phyloP scores from a whole-genome alignment of 2,797 vertebrate genomes.

The Propithecus deckenii region DNA sequence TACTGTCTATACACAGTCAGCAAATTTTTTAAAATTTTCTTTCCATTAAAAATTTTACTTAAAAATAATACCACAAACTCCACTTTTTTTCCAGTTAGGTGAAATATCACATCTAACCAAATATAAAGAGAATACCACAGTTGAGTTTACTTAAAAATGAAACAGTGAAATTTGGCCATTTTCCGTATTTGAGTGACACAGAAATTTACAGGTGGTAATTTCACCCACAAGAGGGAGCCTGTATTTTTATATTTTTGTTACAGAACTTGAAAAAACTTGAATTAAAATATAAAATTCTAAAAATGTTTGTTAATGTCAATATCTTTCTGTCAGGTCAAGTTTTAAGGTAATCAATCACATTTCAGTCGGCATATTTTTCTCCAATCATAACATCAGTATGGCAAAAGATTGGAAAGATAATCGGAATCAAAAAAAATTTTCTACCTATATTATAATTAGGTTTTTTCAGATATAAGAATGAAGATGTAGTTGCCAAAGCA shows the following conservation, averaged over 20 bases:
- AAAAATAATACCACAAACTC: not conserved
- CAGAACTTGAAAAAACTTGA: constrained; percentile 29
- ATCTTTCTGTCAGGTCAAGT: not conserved
- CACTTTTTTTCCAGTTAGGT: not conserved
- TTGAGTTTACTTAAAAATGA: not conserved
- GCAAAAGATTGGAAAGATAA: not conserved
- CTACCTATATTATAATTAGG: not conserved
- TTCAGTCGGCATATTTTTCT: not conserved
- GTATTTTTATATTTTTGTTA: constrained; percentile 62
- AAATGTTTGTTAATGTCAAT: not conserved
- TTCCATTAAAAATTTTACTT: not conserved
- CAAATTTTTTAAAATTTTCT: not conserved
- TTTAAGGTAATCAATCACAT: not conserved
- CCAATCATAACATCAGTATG: not conserved
- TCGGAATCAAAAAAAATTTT: not conserved
- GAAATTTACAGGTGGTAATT: constrained; percentile 56
- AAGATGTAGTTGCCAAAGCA: not conserved
- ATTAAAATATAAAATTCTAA: constrained; percentile 53
- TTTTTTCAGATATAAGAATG: not conserved
- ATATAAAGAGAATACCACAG: not conserved
- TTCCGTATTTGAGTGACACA: not conserved
- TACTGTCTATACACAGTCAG: not conserved
- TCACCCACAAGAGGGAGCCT: constrained; percentile 79
- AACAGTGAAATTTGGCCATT: not conserved
- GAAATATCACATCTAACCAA: not conserved